Percentiles rank a stretch among this genome's conserved stretches.
Evolutionary conservation across 1,140 invertebrate species (phyloP).

Genomic region (Philaenus spumarius): DNA sequence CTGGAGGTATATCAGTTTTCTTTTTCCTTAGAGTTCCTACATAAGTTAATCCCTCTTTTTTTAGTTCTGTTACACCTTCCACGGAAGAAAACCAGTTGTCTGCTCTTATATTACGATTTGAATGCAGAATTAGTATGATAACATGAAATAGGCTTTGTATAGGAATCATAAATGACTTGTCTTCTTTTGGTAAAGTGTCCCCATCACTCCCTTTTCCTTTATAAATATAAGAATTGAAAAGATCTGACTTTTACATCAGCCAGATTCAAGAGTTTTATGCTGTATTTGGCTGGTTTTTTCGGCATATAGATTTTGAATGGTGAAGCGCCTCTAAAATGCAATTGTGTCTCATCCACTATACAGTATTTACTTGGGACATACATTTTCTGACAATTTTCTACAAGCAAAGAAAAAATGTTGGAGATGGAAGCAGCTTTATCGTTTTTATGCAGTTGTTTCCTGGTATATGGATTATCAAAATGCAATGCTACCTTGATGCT

Average conservation of each 20-base stretch:
- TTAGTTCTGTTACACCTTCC: constrained; percentile 32
- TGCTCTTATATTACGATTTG: constrained; percentile 32
- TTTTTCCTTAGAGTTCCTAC: constrained; percentile 30
- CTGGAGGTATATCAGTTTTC: constrained; percentile 37
- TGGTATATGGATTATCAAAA: no score
- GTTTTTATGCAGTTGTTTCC: no score
- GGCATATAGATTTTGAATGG: constrained; percentile 41
- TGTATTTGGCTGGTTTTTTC: constrained; percentile 42
- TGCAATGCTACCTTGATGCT: no score
- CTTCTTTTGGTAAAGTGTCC: constrained; percentile 10
- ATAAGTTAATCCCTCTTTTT: constrained; percentile 21
- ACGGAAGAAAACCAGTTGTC: constrained; percentile 38
- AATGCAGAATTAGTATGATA: constrained; percentile 29
- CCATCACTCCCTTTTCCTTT: background rate
- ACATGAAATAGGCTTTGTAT: constrained; percentile 33
- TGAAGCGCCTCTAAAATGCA: constrained; percentile 37
- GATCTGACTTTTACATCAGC: constrained; percentile 6
- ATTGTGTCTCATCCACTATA: constrained; percentile 41
- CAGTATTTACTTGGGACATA: constrained; percentile 30
- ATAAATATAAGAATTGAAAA: constrained; percentile 21
- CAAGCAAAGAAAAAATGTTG: constrained; percentile 35
- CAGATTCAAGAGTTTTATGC: constrained; percentile 21
- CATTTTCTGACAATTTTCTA: constrained; percentile 34
- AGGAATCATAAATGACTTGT: constrained; percentile 24
- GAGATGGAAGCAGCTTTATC: constrained; percentile 30